These are phyloP conservation scores for Spinibarbus caldwelli DNA, from an alignment of 2,797 vertebrate species.

Conservation along the genomic window DNA sequence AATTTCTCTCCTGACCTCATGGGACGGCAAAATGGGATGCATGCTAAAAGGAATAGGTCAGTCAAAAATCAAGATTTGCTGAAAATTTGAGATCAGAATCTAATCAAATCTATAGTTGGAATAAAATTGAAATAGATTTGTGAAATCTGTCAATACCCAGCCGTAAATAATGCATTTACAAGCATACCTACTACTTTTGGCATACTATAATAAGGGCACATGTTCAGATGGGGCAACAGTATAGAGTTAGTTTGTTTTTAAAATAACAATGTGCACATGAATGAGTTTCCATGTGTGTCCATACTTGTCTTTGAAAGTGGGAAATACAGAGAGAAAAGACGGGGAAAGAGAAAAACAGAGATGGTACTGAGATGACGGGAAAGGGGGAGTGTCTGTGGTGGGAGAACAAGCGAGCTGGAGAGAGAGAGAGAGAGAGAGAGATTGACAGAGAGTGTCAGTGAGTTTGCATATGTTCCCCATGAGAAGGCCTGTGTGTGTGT, in stretches of 20 bases:
- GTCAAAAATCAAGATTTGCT: neutral
- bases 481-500: slow-evolving; percentile 46
- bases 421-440: slow-evolving; percentile 62
- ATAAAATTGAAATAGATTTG: neutral
- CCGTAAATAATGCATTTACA: neutral
- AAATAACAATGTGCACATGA: neutral
- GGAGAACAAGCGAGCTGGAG: slow-evolving; percentile 54
- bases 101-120: neutral
- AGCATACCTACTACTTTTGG: neutral
- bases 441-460: slow-evolving; percentile 54
- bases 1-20: neutral
- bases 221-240: neutral
- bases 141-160: neutral
- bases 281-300: slow-evolving; percentile 15
- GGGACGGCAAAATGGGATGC: neutral
- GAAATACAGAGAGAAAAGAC: slow-evolving; percentile 5
- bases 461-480: slow-evolving; percentile 54
- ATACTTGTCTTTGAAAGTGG: slow-evolving; percentile 22
- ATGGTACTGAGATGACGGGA: slow-evolving; percentile 13
- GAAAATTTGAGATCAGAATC: neutral
- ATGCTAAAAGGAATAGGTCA: neutral
- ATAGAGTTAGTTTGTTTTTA: neutral
- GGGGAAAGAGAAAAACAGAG: neutral
- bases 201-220: neutral
- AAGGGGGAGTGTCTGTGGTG: slow-evolving; percentile 38